phyloP scores from a whole-genome alignment of 2,113 vertebrate species.

The Sakesphorus luctuosus region DNA sequence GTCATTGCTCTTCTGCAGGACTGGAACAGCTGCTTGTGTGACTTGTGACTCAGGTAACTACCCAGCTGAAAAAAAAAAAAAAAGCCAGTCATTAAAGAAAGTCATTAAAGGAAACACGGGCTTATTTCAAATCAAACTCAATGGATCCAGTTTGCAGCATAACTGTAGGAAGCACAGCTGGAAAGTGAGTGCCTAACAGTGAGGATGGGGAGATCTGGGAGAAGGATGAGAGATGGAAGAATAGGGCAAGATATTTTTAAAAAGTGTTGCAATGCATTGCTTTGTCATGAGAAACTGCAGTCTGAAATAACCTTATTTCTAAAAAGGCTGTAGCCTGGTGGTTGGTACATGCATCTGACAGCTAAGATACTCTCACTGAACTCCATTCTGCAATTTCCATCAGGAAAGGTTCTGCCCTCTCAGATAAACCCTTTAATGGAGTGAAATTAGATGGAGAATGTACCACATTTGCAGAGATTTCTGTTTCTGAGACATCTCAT shows the following conservation, averaged over 20 bases:
- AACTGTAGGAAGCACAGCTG: background rate
- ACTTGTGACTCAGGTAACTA: background rate
- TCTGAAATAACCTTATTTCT: background rate
- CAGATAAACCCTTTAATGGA: background rate
- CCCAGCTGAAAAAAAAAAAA: background rate
- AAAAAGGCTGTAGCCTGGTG: background rate
- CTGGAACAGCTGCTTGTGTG: background rate
- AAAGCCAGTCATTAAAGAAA: background rate
- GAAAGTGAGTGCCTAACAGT: background rate
- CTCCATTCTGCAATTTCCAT: background rate
- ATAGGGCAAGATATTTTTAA: background rate
- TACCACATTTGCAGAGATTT: background rate
- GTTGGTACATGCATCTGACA: background rate
- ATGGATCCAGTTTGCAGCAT: background rate
- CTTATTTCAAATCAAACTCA: background rate
- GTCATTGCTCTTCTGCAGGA: background rate
- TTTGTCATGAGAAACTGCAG: background rate
- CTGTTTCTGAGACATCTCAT: background rate
- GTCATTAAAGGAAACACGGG: background rate
- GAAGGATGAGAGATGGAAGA: background rate
- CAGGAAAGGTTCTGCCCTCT: background rate
- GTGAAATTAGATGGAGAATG: background rate
- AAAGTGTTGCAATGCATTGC: background rate
- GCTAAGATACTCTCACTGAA: background rate
- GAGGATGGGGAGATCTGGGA: background rate